These are phyloP conservation scores for Piprites chloris DNA, from an alignment of 2,113 vertebrate genomes.

Conservation along the genomic window DNA sequence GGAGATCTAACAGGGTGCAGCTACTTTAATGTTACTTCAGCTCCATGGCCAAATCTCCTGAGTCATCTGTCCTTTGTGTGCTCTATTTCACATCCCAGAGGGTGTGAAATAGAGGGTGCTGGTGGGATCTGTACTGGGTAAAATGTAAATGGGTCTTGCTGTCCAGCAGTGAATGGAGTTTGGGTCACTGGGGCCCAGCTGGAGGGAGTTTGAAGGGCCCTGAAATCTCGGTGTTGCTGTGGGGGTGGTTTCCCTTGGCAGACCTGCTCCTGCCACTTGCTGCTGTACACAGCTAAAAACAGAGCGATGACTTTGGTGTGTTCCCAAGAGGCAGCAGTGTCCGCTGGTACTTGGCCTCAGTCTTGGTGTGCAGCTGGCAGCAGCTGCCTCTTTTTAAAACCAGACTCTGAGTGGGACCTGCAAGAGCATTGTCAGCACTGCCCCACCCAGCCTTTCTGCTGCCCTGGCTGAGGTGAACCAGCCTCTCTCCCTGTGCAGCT, in stretches of 20 bases:
- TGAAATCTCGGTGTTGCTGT: not conserved
- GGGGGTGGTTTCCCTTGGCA: not conserved
- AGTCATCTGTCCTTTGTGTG: not conserved
- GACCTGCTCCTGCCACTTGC: not conserved
- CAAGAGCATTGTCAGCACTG: not conserved
- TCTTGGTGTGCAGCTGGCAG: not conserved
- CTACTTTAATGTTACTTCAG: not conserved
- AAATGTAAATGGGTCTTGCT: not conserved
- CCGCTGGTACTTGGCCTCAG: not conserved
- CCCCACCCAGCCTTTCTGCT: not conserved
- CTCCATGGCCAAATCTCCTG: not conserved
- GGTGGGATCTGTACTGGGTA: not conserved
- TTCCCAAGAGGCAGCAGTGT: not conserved
- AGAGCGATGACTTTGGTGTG: not conserved
- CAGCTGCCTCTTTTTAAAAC: constrained; percentile 7
- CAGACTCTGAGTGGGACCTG: not conserved
- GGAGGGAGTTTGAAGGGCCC: not conserved
- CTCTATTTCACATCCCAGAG: not conserved
- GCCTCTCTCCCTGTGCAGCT: not conserved
- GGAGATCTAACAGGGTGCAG: not conserved
- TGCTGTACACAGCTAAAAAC: not conserved
- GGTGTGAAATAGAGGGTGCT: not conserved
- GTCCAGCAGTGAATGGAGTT: not conserved
- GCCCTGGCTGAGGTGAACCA: not conserved
- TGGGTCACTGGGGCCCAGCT: not conserved